These are phyloP conservation scores for Arizona elegans DNA, from an alignment of 2,113 vertebrate genomes.

Conservation along the genomic window DNA sequence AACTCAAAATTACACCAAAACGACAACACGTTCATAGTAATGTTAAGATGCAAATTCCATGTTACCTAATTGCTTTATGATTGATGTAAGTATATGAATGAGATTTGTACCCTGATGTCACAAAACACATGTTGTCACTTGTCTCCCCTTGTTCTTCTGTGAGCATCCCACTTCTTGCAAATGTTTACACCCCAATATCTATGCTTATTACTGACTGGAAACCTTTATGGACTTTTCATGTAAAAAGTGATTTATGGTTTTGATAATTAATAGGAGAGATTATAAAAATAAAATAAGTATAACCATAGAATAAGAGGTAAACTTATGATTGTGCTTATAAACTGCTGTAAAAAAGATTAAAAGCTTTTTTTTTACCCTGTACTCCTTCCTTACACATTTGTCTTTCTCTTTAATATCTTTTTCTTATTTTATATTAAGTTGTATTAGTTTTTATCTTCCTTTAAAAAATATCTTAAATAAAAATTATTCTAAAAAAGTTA, in stretches of 20 bases:
- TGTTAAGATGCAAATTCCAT: neutral
- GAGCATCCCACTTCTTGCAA: neutral
- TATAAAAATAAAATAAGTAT: neutral
- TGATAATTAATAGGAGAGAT: neutral
- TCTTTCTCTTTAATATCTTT: neutral
- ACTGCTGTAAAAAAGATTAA: neutral
- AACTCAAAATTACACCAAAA: neutral
- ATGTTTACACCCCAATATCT: too few relatives aligned
- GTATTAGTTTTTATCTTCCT: neutral
- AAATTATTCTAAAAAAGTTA: neutral
- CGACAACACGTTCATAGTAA: neutral
- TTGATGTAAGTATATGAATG: neutral
- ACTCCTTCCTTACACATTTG: neutral
- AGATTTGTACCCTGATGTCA: neutral
- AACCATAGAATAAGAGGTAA: neutral
- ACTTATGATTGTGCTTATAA: neutral
- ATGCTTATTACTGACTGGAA: neutral
- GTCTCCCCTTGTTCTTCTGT: neutral
- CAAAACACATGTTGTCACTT: neutral
- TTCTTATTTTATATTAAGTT: neutral
- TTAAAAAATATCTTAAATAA: neutral
- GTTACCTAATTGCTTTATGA: neutral
- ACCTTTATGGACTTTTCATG: neutral
- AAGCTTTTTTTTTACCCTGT: neutral
- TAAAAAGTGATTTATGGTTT: neutral